These are phyloP conservation scores for Drosophila recens DNA, from an alignment of 2,888 invertebrate genomes.

Conservation along the genomic window DNA sequence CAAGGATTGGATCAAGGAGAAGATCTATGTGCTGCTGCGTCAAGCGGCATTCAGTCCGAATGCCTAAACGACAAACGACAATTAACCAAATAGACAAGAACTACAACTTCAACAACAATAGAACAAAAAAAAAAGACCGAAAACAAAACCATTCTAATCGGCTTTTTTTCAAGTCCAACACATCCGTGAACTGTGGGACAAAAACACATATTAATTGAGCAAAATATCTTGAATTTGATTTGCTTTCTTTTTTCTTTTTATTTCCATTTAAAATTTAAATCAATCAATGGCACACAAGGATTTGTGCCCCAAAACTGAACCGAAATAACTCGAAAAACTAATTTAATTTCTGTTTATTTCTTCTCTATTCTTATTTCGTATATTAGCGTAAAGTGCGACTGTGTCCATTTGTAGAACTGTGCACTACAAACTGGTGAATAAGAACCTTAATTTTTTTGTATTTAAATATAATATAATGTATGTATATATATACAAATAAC, in stretches of 20 bases:
- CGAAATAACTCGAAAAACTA: slow-evolving; percentile 15
- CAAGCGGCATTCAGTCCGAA: slow-evolving; percentile 91
- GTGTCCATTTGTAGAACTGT: slow-evolving; percentile 26
- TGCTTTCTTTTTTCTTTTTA: neutral
- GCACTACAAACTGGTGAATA: slow-evolving; percentile 23
- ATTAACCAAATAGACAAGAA: slow-evolving; percentile 12
- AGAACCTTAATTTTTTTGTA: slow-evolving; percentile 34
- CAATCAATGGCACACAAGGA: slow-evolving; percentile 1
- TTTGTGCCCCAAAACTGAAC: neutral
- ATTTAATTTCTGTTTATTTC: slow-evolving; percentile 2
- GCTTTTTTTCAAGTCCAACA: neutral
- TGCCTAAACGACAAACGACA: slow-evolving; percentile 43
- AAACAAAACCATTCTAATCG: no score
- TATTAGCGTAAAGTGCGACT: slow-evolving; percentile 18
- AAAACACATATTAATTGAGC: neutral
- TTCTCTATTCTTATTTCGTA: slow-evolving; percentile 14
- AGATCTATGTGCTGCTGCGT: slow-evolving; percentile 96
- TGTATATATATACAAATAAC: slow-evolving; percentile 49
- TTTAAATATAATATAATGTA: slow-evolving; percentile 43
- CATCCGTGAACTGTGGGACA: no score
- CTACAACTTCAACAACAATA: slow-evolving; percentile 13
- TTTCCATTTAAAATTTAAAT: neutral
- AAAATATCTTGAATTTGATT: neutral
- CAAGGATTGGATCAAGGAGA: slow-evolving; percentile 99
- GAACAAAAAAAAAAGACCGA: neutral